A percentile compares a stretch with the other conserved stretches of the same genome.
Conservation (phyloP, 2,113 vertebrate genomes). For the Cromileptes altivelis region DNA sequence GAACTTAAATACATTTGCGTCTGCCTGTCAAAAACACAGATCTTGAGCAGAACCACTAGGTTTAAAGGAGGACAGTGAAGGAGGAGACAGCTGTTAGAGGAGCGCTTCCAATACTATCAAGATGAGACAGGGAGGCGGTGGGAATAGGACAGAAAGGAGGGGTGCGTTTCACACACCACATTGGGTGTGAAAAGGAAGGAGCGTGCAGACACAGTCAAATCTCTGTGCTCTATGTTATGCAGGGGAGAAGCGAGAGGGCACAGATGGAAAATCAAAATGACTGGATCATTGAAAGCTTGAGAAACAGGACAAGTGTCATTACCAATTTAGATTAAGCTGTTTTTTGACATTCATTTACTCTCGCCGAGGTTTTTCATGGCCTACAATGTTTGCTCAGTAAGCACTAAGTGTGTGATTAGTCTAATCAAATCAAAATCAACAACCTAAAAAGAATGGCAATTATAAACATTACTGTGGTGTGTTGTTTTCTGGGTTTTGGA, state of each 20-base stretch:
- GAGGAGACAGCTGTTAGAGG: constrained; percentile 80
- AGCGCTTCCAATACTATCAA: constrained; percentile 74
- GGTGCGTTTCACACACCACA: constrained; percentile 82
- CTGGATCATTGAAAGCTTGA: constrained; percentile 73
- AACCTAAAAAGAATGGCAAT: constrained; percentile 32
- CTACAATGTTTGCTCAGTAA: constrained; percentile 18
- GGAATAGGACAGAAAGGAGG: constrained; percentile 67
- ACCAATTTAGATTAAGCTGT: constrained; percentile 75
- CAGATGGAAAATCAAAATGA: constrained; percentile 84
- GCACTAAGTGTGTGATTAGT: constrained; percentile 30
- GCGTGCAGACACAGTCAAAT: constrained; percentile 64
- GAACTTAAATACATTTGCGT: constrained; percentile 6
- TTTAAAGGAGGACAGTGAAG: constrained; percentile 60
- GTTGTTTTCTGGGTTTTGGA: constrained; percentile 43
- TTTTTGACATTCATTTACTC: constrained; percentile 60
- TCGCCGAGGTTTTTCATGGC: constrained; percentile 1
- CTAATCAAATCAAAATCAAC: constrained; percentile 55
- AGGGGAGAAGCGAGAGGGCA: constrained; percentile 79
- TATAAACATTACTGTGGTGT: constrained; percentile 34
- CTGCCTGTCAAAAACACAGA: not conserved
- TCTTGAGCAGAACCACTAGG: constrained; percentile 21
- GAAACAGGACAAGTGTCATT: constrained; percentile 78
- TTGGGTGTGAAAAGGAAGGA: constrained; percentile 82
- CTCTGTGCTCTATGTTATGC: constrained; percentile 67
- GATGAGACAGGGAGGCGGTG: constrained; percentile 68